A percentile compares a stretch with the other conserved stretches of the same genome.
phyloP scores from a whole-genome alignment of 2,888 invertebrate species.

The Metopia argyrocephala region DNA sequence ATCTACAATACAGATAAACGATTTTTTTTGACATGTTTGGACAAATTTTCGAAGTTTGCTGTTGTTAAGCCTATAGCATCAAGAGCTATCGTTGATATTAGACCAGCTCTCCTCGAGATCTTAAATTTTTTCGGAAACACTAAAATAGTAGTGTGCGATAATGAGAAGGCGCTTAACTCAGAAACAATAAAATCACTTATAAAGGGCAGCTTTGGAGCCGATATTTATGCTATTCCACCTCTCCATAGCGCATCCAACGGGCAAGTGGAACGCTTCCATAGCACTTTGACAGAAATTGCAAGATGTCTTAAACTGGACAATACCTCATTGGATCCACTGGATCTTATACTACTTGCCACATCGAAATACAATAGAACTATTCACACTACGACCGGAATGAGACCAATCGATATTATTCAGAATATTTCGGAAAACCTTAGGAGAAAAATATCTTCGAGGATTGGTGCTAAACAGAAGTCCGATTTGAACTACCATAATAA shows the following conservation, averaged over 20 bases:
- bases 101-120: constrained; percentile 12
- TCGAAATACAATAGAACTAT: constrained; percentile 16
- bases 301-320: constrained; percentile 13
- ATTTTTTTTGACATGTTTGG: constrained; percentile 60
- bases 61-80: constrained; percentile 63
- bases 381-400: constrained; percentile 4
- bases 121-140: background rate
- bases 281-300: constrained; percentile 31
- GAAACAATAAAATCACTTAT: constrained; percentile 1
- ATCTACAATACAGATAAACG: constrained; percentile 61
- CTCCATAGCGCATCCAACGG: constrained; percentile 47
- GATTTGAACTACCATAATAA: constrained; percentile 3
- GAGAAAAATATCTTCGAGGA: background rate
- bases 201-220: constrained; percentile 9
- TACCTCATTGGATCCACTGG: background rate
- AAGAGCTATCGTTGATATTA: constrained; percentile 59
- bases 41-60: constrained; percentile 65
- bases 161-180: constrained; percentile 19
- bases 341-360: background rate
- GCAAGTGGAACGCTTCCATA: constrained; percentile 49
- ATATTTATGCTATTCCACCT: constrained; percentile 15
- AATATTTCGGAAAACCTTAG: background rate
- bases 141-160: constrained; percentile 7
- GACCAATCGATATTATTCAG: background rate
- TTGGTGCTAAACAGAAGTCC: background rate